phyloP scores from a whole-genome alignment of 2,797 vertebrate species.

The Hypotaenidia okinawae region DNA sequence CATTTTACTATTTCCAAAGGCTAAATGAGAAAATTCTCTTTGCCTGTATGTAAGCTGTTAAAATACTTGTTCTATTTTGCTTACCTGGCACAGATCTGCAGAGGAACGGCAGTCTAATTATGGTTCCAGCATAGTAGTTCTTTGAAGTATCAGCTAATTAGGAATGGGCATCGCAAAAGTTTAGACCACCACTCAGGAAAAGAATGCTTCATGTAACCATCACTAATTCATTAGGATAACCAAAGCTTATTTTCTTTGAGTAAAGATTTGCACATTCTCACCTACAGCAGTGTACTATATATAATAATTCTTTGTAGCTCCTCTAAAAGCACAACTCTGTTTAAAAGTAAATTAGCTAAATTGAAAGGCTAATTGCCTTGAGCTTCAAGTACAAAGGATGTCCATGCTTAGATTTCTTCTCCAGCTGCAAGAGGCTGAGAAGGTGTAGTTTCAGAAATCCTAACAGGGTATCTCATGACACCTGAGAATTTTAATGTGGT shows the following conservation, averaged over 20 bases:
- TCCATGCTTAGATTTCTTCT: conserved; percentile 37
- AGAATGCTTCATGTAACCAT: conserved; percentile 50
- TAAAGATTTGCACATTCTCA: conserved; percentile 55
- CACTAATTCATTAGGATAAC: conserved; percentile 55
- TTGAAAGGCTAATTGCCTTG: conserved; percentile 59
- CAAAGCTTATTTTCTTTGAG: conserved; percentile 55
- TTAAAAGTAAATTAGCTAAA: conserved; percentile 67
- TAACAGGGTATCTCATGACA: conserved; percentile 37
- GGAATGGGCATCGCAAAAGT: conserved; percentile 23
- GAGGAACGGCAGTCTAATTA: conserved; percentile 4
- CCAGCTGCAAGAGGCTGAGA: conserved; percentile 36
- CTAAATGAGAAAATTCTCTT: background rate
- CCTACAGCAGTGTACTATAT: conserved; percentile 39
- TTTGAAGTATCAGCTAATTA: conserved; percentile 62
- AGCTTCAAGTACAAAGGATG: conserved; percentile 38
- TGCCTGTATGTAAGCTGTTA: background rate
- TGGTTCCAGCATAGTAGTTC: background rate
- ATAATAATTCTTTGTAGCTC: conserved; percentile 29
- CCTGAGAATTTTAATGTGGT: conserved; percentile 53
- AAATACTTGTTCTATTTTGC: background rate
- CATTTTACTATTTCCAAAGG: conserved; percentile 7
- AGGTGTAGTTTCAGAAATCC: conserved; percentile 54
- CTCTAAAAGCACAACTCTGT: conserved; percentile 46
- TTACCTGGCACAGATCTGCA: conserved; percentile 35
- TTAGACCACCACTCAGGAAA: conserved; percentile 17